These are phyloP conservation scores for Heliconius melpomene DNA, from an alignment of 1,140 invertebrate species.

Conservation along the genomic window DNA sequence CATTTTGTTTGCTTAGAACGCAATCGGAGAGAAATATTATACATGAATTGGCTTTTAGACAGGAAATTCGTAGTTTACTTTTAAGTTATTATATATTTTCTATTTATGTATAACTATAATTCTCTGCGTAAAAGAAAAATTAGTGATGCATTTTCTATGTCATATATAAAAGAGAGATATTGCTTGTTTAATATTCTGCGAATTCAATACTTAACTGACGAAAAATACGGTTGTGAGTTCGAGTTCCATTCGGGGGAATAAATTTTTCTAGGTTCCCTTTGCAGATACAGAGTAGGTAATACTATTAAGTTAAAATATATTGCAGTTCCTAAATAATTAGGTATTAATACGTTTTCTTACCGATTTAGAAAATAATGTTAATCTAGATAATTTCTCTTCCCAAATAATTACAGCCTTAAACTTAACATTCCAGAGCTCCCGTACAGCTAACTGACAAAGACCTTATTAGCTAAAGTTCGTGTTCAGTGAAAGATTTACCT, in stretches of 20 bases:
- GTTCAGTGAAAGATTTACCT: constrained; percentile 57
- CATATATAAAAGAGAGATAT: too few species aligned
- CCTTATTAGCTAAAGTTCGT: constrained; percentile 59
- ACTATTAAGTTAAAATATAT: too few species aligned
- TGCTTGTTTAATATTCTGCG: too few species aligned
- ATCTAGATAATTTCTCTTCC: neutral
- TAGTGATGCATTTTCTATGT: too few species aligned
- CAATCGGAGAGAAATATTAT: neutral
- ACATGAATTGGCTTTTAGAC: neutral
- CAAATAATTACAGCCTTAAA: neutral
- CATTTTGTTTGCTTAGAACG: constrained; percentile 20
- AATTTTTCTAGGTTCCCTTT: too few species aligned
- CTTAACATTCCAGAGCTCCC: constrained; percentile 18
- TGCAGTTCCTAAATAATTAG: neutral
- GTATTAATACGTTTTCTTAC: too few species aligned
- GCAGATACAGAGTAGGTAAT: too few species aligned
- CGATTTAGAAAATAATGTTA: neutral
- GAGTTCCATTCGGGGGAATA: too few species aligned
- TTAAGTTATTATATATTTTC: neutral
- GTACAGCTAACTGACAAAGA: constrained; percentile 55
- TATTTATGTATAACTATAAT: neutral
- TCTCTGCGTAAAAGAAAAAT: too few species aligned
- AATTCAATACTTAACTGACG: too few species aligned
- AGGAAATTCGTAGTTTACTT: neutral
- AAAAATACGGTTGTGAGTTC: too few species aligned